Conservation (phyloP, 2,797 vertebrate genomes). For the Scolopax bukidnonensis region DNA sequence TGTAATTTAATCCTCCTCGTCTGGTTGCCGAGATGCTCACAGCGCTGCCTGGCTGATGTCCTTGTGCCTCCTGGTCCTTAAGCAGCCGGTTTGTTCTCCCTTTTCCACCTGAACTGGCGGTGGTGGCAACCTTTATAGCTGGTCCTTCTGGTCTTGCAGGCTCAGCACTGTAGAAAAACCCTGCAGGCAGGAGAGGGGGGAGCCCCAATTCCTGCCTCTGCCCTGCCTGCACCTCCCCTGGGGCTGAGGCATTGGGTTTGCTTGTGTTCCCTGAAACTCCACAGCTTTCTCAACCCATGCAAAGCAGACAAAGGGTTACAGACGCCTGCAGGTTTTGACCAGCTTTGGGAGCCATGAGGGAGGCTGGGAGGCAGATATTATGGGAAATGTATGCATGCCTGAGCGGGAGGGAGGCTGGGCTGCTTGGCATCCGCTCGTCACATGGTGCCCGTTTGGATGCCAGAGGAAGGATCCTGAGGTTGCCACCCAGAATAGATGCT, state of each 20-base stretch:
- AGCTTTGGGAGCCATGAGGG: neutral
- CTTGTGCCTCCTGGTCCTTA: neutral
- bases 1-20: too few species aligned
- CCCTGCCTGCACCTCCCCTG: rapidly evolving
- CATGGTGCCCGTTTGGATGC: neutral
- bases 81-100: neutral
- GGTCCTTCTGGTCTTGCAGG: neutral
- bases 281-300: neutral
- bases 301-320: neutral
- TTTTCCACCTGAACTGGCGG: neutral
- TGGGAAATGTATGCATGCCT: slow-evolving; percentile 59
- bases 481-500: slow-evolving; percentile 14
- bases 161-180: rapidly evolving
- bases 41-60: neutral
- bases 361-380: slow-evolving; percentile 19
- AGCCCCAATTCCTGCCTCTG: neutral
- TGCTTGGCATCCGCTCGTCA: slow-evolving; percentile 4
- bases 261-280: rapidly evolving
- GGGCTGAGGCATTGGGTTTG: rapidly evolving
- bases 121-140: neutral
- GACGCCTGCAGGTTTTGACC: neutral
- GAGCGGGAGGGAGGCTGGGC: slow-evolving; percentile 38
- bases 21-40: neutral
- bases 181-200: rapidly evolving
- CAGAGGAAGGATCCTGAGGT: slow-evolving; percentile 17